Evolutionary conservation across 2,888 invertebrate genomes (phyloP).

Genomic region (Oithona nana): DNA sequence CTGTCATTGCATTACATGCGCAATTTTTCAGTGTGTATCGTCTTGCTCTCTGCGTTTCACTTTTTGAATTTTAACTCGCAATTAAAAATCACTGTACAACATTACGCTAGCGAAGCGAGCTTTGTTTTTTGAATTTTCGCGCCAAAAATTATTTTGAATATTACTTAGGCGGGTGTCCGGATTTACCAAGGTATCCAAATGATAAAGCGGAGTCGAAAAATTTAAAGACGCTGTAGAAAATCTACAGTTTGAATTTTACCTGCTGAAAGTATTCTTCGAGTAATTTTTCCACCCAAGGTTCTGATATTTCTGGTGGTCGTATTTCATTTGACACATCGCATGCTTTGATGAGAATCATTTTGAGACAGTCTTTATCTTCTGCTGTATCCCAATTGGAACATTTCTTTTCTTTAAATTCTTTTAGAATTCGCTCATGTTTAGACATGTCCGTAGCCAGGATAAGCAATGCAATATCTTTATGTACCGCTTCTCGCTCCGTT

Average conservation of each 20-base stretch:
- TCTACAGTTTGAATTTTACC: constrained; percentile 17
- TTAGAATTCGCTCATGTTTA: constrained; percentile 28
- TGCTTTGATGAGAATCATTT: constrained; percentile 30
- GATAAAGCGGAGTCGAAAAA: no score
- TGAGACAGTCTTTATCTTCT: constrained; percentile 27
- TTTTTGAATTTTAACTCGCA: no score
- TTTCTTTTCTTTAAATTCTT: constrained; percentile 26
- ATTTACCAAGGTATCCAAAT: no score
- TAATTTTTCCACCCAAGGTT: constrained; percentile 31
- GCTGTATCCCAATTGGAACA: constrained; percentile 25
- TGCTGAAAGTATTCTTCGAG: constrained; percentile 31
- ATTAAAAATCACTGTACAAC: no score
- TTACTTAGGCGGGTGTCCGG: no score
- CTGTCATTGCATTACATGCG: no score
- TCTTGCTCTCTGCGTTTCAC: no score
- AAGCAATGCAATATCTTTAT: constrained; percentile 27
- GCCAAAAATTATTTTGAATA: no score
- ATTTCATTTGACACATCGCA: constrained; percentile 32
- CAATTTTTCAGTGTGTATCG: no score
- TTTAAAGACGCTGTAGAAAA: not conserved
- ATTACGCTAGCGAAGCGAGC: no score
- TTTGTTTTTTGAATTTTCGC: no score
- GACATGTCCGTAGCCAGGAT: constrained; percentile 31
- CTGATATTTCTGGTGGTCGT: constrained; percentile 29
- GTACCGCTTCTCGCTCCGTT: not conserved